These are phyloP conservation scores for Bothrops alternatus DNA, from an alignment of 2,797 vertebrate genomes.

Conservation along the genomic window DNA sequence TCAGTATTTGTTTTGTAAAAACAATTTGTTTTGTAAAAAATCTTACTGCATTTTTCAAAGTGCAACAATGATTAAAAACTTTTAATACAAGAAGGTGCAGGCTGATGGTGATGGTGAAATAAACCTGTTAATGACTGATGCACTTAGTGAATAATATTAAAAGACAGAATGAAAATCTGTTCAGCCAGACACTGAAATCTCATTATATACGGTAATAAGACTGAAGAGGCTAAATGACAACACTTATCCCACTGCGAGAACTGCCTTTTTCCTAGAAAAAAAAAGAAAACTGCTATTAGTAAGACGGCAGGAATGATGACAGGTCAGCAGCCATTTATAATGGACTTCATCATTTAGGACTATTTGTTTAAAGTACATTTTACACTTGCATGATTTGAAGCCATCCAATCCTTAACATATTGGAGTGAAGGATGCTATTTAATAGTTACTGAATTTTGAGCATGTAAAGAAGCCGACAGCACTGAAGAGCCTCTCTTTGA, in stretches of 20 bases:
- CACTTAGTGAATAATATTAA: constrained; percentile 6
- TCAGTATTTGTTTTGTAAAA: not conserved
- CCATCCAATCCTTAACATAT: not conserved
- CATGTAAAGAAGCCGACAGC: not conserved
- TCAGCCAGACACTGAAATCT: not conserved
- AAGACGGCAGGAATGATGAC: not conserved
- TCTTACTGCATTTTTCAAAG: not conserved
- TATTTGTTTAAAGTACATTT: not conserved
- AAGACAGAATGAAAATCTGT: constrained; percentile 13
- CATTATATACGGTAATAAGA: not conserved
- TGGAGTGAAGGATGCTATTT: not conserved
- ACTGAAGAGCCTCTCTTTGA: not conserved
- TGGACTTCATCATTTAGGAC: not conserved
- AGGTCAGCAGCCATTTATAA: not conserved
- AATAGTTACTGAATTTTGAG: not conserved
- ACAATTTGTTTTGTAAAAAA: not conserved
- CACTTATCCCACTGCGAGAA: constrained; percentile 86
- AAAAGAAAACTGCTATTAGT: constrained; percentile 17
- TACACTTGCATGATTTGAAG: not conserved
- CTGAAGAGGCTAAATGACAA: constrained; percentile 78
- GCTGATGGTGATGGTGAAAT: not conserved
- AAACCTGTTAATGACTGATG: constrained; percentile 2
- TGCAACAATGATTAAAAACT: not conserved
- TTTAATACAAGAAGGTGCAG: constrained; percentile 2
- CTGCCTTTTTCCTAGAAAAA: constrained; percentile 81